Conservation (phyloP, 2,797 vertebrate species). For the Pelochelys cantorii region DNA sequence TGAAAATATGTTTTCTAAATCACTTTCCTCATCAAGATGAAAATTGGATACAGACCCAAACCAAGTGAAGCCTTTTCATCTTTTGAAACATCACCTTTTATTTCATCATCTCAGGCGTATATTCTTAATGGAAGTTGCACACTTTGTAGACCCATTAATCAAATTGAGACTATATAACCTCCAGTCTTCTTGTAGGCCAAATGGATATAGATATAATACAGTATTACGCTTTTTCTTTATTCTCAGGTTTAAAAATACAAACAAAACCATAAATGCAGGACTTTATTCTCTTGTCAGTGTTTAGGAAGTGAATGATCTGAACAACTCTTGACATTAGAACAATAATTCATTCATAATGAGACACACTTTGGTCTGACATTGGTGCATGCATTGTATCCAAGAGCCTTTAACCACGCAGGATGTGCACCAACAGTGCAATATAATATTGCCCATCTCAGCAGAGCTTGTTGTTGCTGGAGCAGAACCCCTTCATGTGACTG, state of each 20-base stretch:
- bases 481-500: accelerated
- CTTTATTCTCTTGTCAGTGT: not conserved
- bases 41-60: slow-evolving; percentile 15
- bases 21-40: slow-evolving; percentile 11
- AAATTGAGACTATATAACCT: accelerated
- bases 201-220: not conserved
- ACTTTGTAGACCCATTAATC: not conserved
- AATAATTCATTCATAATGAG: not conserved
- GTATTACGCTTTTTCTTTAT: not conserved
- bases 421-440: not conserved
- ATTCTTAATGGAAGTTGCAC: not conserved
- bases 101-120: not conserved
- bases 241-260: not conserved
- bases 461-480: not conserved
- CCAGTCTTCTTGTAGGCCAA: not conserved
- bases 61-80: slow-evolving; percentile 2
- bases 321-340: not conserved
- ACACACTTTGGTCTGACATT: not conserved
- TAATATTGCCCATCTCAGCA: not conserved
- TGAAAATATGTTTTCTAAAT: slow-evolving; percentile 45
- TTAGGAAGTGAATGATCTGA: not conserved
- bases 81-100: not conserved
- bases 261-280: not conserved
- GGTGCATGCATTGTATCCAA: not conserved
- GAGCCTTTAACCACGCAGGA: not conserved